Conservation (phyloP, 2,113 vertebrate species). For the Pan paniscus region DNA sequence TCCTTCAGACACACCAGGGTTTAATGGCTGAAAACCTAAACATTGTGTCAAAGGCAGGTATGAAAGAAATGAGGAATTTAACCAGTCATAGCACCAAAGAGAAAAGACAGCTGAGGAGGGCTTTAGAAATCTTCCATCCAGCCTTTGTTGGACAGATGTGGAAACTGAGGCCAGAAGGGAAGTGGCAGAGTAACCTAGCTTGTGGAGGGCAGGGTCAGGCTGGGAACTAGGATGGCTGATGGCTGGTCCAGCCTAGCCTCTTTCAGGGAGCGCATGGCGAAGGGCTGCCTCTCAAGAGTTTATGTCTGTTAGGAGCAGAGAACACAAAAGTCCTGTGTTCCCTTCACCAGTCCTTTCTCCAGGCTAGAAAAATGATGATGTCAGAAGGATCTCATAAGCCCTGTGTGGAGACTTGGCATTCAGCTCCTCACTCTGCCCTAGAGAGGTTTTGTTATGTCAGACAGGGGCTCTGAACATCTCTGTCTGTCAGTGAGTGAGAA, state of each 20-base stretch:
- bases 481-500: background rate
- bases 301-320: background rate
- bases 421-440: background rate
- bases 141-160: background rate
- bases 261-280: background rate
- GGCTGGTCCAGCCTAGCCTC: too few relatives aligned
- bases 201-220: too few relatives aligned
- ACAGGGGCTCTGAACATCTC: background rate
- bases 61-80: conserved; percentile 8
- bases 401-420: background rate
- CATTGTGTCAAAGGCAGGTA: background rate
- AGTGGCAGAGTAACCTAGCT: background rate
- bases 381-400: background rate
- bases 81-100: background rate
- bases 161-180: background rate
- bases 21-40: conserved; percentile 21
- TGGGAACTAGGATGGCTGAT: background rate
- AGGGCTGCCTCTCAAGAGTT: background rate
- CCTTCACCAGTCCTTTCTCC: background rate
- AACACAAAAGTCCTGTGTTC: background rate
- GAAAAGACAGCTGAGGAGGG: background rate
- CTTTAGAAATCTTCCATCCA: background rate
- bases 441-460: background rate
- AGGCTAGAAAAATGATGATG: background rate
- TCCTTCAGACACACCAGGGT: background rate